Conservation (phyloP, 2,113 vertebrate species). For the Lepisosteus oculatus region DNA sequence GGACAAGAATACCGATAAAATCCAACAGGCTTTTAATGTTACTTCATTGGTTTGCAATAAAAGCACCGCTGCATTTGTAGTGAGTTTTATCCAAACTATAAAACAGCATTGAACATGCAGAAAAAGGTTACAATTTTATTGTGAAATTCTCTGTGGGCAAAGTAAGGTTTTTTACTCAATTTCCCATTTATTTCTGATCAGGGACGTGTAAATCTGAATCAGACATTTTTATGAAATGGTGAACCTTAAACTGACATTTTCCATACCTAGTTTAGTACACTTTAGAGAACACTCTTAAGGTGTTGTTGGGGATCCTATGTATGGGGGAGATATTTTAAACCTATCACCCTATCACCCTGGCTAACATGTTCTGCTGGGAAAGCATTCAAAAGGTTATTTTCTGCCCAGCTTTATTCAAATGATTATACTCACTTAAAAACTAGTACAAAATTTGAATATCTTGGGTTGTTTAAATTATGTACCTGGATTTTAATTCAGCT, state of each 20-base stretch:
- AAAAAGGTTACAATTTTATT: conserved; percentile 1
- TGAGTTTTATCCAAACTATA: neutral
- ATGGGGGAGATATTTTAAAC: no score
- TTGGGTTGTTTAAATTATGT: no score
- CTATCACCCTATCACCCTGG: no score
- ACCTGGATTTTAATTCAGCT: no score
- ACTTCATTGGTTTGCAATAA: neutral
- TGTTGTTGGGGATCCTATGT: no score
- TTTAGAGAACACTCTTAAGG: no score
- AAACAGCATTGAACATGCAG: neutral
- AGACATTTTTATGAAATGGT: conserved; percentile 13
- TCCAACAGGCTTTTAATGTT: neutral
- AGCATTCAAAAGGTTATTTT: no score
- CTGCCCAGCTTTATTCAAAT: no score
- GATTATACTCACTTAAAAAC: no score
- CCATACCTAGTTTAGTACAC: neutral
- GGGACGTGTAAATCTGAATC: conserved; percentile 22
- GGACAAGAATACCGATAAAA: conserved; percentile 6
- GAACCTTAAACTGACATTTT: conserved; percentile 17
- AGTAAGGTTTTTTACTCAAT: conserved; percentile 8
- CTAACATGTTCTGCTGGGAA: no score
- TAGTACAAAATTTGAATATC: no score
- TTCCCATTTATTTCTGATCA: conserved; percentile 26
- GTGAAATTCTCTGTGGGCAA: conserved; percentile 15
- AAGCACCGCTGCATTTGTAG: neutral